These are phyloP conservation scores for Meteorus colon DNA, from an alignment of 2,888 invertebrate species.

Conservation along the genomic window DNA sequence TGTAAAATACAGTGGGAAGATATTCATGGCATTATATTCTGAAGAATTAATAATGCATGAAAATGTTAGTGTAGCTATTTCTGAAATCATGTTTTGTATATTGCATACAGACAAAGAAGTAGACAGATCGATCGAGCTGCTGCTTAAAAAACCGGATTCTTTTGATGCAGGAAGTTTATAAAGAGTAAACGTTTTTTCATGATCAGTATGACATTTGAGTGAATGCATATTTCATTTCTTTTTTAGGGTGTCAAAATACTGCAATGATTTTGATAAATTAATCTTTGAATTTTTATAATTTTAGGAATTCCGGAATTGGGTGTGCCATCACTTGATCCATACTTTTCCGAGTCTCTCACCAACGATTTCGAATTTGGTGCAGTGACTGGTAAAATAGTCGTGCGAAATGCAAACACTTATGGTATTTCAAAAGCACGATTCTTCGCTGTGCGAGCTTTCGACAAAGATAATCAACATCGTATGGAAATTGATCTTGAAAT, in stretches of 20 bases:
- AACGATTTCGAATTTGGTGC: constrained; percentile 69
- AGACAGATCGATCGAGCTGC: too few relatives aligned
- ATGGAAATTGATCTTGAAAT: constrained; percentile 77
- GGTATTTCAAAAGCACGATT: constrained; percentile 76
- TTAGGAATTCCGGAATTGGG: constrained; percentile 75
- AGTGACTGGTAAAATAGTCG: constrained; percentile 74
- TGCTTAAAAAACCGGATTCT: background rate
- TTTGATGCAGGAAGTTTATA: background rate
- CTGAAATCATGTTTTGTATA: too few relatives aligned
- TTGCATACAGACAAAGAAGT: too few relatives aligned
- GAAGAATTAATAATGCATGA: background rate
- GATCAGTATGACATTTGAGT: too few relatives aligned
- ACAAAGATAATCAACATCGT: constrained; percentile 76
- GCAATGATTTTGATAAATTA: too few relatives aligned
- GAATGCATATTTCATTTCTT: too few relatives aligned
- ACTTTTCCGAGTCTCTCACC: constrained; percentile 72
- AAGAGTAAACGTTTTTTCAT: background rate
- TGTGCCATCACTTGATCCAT: constrained; percentile 76
- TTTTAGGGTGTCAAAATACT: too few relatives aligned
- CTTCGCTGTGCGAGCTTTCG: constrained; percentile 76
- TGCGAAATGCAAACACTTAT: constrained; percentile 76
- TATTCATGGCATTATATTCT: too few relatives aligned
- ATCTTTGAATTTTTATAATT: background rate
- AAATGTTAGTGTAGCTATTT: background rate
- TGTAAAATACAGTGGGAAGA: too few relatives aligned